Base-by-base conservation (phyloP, 2,888 invertebrate genomes). In the Tryphoninae sp. region DNA sequence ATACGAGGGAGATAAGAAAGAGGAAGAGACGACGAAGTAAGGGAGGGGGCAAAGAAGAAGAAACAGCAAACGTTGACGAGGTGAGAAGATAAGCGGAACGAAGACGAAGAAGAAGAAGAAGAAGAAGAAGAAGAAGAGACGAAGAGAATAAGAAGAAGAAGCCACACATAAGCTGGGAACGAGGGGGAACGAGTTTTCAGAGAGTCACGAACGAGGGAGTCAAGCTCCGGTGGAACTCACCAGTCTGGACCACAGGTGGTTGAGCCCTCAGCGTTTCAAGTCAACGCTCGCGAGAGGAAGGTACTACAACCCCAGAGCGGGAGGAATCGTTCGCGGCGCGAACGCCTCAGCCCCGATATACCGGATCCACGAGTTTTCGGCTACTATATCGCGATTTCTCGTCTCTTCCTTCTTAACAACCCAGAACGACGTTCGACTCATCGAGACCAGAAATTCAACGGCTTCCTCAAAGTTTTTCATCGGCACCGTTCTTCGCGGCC, bases 171-270 rank as follows among this genome's bases (percentile, higher is more conserved):
- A 77, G 77, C 69, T 71, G 73, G 40, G 65, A 78, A 49, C 72
- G 82, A 73, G 72, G 75, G 71, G 81, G 80, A 78, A 83, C 69
- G 68, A 82, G 82, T 81, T 76, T 72, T 77, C 82, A 62, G 76
- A 74, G 71, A 68, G 73, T 77, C 77, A 77, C 79, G 76, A 79
- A 82, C 79, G 76, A 79, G 81, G 80, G 79, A 78, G 78, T 75
- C 75, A 75, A 81, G 81, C 82, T 80, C 80, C 75, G 78, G 77
- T 77, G 62, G 69, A 77, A 71, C 62, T 78, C 64, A 78, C 71
- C 83, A 84, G 82, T 82, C 81, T 87, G 83, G 84, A 83, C 83
- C 84, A 83, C 78, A 86, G 86, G 87, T 84, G 86, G 87, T 82
- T 82, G 87, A 87, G 86, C 84, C 83, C 86, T 83, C 86, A 85